Evolutionary conservation across 2,113 vertebrate species (phyloP).

Genomic region (Scomber japonicus): DNA sequence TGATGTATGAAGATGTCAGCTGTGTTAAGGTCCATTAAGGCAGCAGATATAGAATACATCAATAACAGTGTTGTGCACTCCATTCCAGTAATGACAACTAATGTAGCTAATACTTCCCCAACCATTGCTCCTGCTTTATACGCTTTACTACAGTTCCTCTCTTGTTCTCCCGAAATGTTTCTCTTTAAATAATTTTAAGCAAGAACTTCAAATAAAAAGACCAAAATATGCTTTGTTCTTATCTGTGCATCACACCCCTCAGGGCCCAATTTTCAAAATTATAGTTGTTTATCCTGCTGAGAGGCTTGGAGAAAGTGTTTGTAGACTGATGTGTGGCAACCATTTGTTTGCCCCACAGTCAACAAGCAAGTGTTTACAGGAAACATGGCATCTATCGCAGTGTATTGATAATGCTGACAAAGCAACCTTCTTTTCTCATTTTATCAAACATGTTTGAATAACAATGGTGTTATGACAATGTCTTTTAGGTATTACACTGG

Average conservation of each 20-base stretch:
- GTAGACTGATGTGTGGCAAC: constrained; percentile 36
- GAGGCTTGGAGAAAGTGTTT: constrained; percentile 35
- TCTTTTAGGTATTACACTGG: neutral
- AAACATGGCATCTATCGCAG: neutral
- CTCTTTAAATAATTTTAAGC: constrained; percentile 18
- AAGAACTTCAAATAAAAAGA: constrained; percentile 22
- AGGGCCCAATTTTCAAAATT: constrained; percentile 33
- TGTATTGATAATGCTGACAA: neutral
- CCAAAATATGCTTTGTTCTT: constrained; percentile 20
- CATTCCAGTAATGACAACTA: constrained; percentile 40
- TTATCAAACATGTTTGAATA: too few species aligned
- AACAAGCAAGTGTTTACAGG: constrained; percentile 7
- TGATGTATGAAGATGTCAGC: constrained; percentile 59
- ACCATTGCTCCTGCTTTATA: constrained; percentile 12
- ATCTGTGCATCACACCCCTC: constrained; percentile 20
- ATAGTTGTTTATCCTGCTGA: constrained; percentile 50
- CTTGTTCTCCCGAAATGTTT: neutral
- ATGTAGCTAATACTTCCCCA: constrained; percentile 36
- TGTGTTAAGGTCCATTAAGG: constrained; percentile 59
- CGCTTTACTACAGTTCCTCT: constrained; percentile 6
- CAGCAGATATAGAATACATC: constrained; percentile 57
- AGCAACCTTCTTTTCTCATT: neutral
- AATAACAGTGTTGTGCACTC: constrained; percentile 44
- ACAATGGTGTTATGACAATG: neutral
- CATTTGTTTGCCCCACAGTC: constrained; percentile 15